These are phyloP conservation scores for Phrynocephalus forsythii DNA, from an alignment of 2,797 vertebrate species.

Conservation along the genomic window DNA sequence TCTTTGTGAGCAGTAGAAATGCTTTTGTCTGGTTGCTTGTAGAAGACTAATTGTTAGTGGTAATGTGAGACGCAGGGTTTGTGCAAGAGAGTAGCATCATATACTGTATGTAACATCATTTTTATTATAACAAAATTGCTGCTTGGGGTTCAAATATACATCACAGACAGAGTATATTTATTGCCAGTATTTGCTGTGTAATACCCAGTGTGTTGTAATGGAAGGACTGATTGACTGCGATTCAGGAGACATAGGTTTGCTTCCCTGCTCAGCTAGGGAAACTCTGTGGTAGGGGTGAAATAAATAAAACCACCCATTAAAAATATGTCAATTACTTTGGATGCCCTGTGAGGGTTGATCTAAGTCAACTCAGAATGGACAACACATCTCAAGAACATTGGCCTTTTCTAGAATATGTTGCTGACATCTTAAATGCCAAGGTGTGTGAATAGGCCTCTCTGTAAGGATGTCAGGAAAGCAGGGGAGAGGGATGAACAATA, in stretches of 20 bases:
- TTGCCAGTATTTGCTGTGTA: background rate
- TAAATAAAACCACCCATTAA: too few species aligned
- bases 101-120: background rate
- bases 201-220: too few species aligned
- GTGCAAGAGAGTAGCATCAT: background rate
- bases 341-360: too few species aligned
- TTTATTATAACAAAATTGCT: background rate
- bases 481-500: background rate
- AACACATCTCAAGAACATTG: background rate
- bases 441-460: background rate
- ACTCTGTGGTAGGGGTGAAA: too few species aligned
- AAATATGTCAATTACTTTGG: too few species aligned
- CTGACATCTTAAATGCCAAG: background rate
- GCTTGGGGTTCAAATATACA: background rate
- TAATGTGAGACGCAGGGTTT: background rate
- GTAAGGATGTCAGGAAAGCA: background rate
- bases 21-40: background rate
- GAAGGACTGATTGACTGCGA: too few species aligned
- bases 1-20: background rate
- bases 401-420: background rate
- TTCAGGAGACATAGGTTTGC: too few species aligned
- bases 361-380: too few species aligned
- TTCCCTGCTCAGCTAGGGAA: too few species aligned
- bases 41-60: slow-evolving; percentile 7
- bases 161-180: background rate